Evolutionary conservation across 2,113 vertebrate genomes (phyloP), one percentile per base, ranked within the genome.

Genomic region (Ceyx margarethae): DNA sequence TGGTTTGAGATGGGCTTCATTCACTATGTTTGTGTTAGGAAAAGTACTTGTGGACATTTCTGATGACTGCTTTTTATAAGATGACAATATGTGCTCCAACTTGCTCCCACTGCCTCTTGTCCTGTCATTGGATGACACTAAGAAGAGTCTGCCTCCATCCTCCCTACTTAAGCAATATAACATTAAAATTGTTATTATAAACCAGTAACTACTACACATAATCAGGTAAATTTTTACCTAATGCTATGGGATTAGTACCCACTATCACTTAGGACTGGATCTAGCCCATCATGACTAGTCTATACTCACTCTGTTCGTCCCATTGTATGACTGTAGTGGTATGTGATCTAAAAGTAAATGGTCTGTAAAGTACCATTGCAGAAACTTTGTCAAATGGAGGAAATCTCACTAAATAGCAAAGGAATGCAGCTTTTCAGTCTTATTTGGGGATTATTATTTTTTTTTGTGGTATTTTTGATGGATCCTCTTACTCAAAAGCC

Each of bases 401-500:
- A 60, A 75, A 82, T 82, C 66, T 86, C 80, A 87, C 72, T 89
- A 74, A 89, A 79, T 33, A 72, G 17, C 72, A 62, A 57, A 84
- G 76, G 65, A 78, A 81, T 83, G 45, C 31, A 53, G 31, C 37
- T 85, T 90, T 84, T 81, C 61, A 57, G 26, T 29, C 72, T 79
- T 94, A 89, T 82, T 82, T 57, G 37, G 42, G 18, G 58, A 57
- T 50, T 50, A 33, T 33, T 45, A 26, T 80, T 77, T 93, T 91
- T 78, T 71, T 73, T 61, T 42, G 43, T 84, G 74, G 18, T 78
- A 67, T 81, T 93, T 90, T 77, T 40, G 58, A 85, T 83, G 77
- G 58, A 81, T 86, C 57, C 50, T 95, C 87, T 89, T 79, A 71
- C 57, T 86, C 57, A 89, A 94, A 96, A 94, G 83, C 82, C 72